phyloP scores from a whole-genome alignment of 2,113 vertebrate species.

The Dicentrarchus labrax region DNA sequence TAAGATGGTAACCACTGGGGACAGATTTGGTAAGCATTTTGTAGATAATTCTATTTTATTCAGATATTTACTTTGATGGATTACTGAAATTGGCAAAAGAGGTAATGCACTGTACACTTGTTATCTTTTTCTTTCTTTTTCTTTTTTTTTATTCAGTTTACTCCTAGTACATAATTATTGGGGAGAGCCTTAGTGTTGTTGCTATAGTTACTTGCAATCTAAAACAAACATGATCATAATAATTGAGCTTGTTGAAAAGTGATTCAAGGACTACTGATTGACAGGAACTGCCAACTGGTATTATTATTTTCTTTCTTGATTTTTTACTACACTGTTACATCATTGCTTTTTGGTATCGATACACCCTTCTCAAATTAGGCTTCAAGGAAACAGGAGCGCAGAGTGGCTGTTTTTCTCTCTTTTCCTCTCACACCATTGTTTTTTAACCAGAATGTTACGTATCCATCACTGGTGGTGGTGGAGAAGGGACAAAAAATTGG shows the following conservation, averaged over 20 bases:
- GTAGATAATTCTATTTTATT: neutral
- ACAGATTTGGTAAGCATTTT: neutral
- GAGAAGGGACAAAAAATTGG: neutral
- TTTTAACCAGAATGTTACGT: neutral
- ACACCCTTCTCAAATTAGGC: neutral
- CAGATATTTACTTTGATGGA: neutral
- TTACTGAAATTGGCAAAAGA: neutral
- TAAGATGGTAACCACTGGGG: neutral
- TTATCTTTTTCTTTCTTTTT: too few relatives aligned
- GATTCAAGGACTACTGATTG: conserved; percentile 2
- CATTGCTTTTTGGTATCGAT: neutral
- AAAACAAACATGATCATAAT: conserved; percentile 11
- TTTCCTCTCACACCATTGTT: neutral
- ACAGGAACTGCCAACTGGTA: neutral
- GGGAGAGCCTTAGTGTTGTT: conserved; percentile 44
- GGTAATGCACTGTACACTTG: too few relatives aligned
- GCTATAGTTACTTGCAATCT: conserved; percentile 53
- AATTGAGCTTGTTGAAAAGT: conserved; percentile 1
- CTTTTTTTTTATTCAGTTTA: neutral
- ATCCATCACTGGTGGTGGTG: neutral
- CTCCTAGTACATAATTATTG: neutral
- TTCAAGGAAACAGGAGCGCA: neutral
- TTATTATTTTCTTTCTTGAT: neutral
- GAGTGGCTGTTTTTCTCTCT: neutral
- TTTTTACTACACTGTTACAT: neutral